Base-by-base conservation (phyloP, 2,888 invertebrate genomes). In the Ametastegia equiseti region DNA sequence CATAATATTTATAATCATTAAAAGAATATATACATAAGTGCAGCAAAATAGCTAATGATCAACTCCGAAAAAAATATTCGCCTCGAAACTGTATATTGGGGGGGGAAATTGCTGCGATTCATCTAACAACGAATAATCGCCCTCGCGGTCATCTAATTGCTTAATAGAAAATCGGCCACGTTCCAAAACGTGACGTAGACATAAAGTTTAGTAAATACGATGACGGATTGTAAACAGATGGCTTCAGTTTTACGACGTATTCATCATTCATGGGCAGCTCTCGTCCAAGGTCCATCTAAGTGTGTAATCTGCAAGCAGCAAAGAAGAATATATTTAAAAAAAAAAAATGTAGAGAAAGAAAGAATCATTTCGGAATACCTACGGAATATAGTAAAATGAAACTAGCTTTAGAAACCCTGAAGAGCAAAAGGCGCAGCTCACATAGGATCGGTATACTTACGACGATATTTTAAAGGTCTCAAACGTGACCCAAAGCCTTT, bases 401-500 rank as follows among this genome's bases (percentile, higher is more conserved):
- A 50, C 1, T 50, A 50, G 5, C 9, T 50, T 19, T 23, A 19
- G 23, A 54, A 54, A 1, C 54, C 23, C 23, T 23, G 0, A 23
- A 7, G 23, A 54, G 19, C 19, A 54, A 54, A 54, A 11, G 23
- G 2, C 54, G 23, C 54, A 23, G 11, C 2, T 11, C 23, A n/a
- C n/a, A n/a, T n/a, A n/a, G n/a, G n/a, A n/a, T 54, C 54, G 54
- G 23, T 54, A n/a, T n/a, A 54, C 54, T 23, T 2, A 23, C 54
- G 54, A 23, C 23, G 2, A 54, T 73, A 50, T 73, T 73, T 33
- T 23, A 50, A 47, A 73, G 73, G 73, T 73, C 73, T 30, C 19
- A 75, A 50, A 36, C 54, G 71, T 45, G 27, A 45, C 47, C 30
- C 71, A 27, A 71, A 71, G 45, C 71, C 71, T 71, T 71, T 71